phyloP scores from a whole-genome alignment of 1,140 invertebrate genomes.

The Aphis gossypii region DNA sequence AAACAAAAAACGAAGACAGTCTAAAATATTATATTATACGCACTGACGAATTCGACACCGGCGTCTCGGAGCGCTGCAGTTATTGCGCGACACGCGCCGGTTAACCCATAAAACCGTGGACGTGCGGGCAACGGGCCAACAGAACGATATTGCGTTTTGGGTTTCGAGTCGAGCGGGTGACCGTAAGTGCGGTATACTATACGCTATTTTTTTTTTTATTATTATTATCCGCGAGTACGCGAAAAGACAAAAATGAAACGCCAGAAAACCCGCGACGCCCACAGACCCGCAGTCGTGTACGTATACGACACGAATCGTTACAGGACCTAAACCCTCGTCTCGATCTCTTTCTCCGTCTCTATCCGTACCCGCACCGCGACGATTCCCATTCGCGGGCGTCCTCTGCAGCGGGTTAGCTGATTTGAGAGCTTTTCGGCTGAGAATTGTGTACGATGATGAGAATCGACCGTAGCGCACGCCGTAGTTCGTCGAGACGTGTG shows the following conservation, averaged over 20 bases:
- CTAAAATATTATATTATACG: neutral
- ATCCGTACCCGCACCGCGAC: too few species aligned
- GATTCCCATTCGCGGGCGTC: too few species aligned
- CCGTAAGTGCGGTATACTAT: too few species aligned
- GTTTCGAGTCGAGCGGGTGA: neutral
- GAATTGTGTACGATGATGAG: too few species aligned
- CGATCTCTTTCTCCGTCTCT: neutral
- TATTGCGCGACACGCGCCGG: neutral
- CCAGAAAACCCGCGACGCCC: neutral
- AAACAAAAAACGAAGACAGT: neutral
- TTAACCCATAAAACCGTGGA: neutral
- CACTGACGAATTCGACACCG: conserved; percentile 5
- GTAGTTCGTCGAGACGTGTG: neutral
- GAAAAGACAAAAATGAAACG: neutral
- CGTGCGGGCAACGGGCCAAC: neutral
- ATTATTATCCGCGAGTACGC: neutral
- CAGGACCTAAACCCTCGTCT: too few species aligned
- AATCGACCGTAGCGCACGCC: neutral
- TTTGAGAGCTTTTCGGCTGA: too few species aligned
- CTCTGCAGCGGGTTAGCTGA: too few species aligned
- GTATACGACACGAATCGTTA: too few species aligned
- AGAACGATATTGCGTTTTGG: conserved; percentile 19
- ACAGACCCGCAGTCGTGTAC: neutral
- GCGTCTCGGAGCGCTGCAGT: neutral
- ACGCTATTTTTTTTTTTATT: neutral